Base-by-base conservation (phyloP, 2,797 vertebrate genomes). In the Orientallactaga sibirica region DNA sequence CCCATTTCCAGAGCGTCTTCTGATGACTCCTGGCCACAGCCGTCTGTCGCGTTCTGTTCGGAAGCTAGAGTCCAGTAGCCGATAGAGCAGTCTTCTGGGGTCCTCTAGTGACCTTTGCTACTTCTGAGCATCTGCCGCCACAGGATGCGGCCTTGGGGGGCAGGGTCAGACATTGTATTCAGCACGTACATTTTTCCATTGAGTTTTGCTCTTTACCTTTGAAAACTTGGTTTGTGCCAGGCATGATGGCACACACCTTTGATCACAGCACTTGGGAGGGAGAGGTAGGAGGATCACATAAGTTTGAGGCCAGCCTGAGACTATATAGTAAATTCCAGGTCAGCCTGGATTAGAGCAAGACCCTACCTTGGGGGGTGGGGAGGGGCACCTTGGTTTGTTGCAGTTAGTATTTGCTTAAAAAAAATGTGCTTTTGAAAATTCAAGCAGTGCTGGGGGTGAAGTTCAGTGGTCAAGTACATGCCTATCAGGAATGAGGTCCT, bases 191-290 rank as follows among this genome's bases (percentile, higher is more conserved):
- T 85, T 73, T 29, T 86, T 29, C 70, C 58, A 12, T 0, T 84
- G 82, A 88, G 12, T 91, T 95, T 95, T 81, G 27, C 74, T 83
- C 29, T 88, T 86, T 84, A 43, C 70, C 62, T 92, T 75, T 64
- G 84, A 79, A 85, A 71, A 7, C 52, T 93, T 79, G 41, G 29
- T 90, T 80, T 84, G 62, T 64, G 48, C 48, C 48, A 48, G 48
- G 8, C 48, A 10, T 48, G 6, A 8, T 48, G 48, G 48, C 48
- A 10, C 48, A 48, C 7, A 10, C 48, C 48, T 48, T 8, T 7
- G 9, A 48, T 48, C 48, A 7, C 48, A 48, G 48, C 48, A 48
- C 48, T 48, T 8, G 48, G 48, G 7, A 48, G 48, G 6, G 48
- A 48, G 48, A 48, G 48, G 43, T 48, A 5, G 48, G 5, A 48